phyloP scores from a whole-genome alignment of 2,113 vertebrate species.

The Charina bottae region DNA sequence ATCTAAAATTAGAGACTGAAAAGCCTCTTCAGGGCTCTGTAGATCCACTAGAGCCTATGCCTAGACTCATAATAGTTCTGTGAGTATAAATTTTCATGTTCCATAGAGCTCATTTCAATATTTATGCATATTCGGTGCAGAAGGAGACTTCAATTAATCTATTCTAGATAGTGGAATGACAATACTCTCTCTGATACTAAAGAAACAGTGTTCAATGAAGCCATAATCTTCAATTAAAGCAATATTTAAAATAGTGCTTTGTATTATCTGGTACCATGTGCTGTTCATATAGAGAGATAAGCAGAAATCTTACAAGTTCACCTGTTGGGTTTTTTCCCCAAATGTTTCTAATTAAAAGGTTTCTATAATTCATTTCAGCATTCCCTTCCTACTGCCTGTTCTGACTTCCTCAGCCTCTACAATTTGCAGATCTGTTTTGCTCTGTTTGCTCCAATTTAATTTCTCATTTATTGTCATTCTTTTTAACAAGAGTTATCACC shows the following conservation, averaged over 20 bases:
- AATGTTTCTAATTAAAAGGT: conserved; percentile 18
- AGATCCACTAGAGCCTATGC: too few species aligned
- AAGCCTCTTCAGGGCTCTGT: background rate
- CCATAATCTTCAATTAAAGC: conserved; percentile 13
- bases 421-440: background rate
- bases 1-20: background rate
- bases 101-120: background rate
- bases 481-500: background rate
- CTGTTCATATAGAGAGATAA: conserved; percentile 16
- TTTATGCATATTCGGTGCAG: background rate
- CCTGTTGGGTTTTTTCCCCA: background rate
- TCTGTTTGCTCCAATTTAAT: background rate
- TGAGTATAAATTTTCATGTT: background rate
- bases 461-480: background rate
- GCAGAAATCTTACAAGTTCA: background rate
- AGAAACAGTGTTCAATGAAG: conserved; percentile 26
- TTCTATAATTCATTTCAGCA: background rate
- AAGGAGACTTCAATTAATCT: fast-evolving
- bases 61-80: background rate
- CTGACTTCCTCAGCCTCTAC: background rate
- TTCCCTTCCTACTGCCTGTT: background rate
- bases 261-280: conserved; percentile 29
- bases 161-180: background rate
- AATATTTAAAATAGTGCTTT: background rate
- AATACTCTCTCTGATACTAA: background rate